phyloP scores from a whole-genome alignment of 2,113 vertebrate species.

The Hippopotamus amphibius region DNA sequence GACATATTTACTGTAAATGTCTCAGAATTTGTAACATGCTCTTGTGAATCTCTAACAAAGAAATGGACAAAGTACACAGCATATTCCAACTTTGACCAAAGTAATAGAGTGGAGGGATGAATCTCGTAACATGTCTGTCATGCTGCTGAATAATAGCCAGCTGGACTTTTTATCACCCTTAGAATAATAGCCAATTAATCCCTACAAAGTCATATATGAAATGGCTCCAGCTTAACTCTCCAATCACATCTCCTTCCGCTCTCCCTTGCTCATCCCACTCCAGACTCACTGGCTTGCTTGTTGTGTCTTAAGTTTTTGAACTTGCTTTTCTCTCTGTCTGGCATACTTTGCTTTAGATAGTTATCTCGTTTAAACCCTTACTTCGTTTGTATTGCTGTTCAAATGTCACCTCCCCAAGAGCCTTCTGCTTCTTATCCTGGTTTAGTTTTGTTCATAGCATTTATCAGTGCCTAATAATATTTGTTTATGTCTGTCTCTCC shows the following conservation, averaged over 20 bases:
- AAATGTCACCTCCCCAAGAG: neutral
- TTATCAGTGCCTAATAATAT: neutral
- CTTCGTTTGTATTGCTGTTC: neutral
- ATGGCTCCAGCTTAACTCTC: neutral
- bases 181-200: neutral
- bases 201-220: neutral
- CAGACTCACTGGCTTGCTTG: neutral
- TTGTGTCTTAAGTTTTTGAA: neutral
- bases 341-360: neutral
- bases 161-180: neutral
- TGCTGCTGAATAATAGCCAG: neutral
- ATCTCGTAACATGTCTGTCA: neutral
- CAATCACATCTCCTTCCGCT: neutral
- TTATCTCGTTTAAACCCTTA: neutral
- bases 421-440: neutral
- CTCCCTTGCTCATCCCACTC: neutral
- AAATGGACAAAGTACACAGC: neutral
- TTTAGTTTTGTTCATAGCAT: neutral
- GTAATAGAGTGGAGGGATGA: neutral
- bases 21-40: neutral
- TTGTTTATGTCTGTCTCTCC: neutral
- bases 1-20: neutral
- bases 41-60: neutral
- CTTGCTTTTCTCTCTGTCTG: neutral
- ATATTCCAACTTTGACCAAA: neutral